Percentiles rank a stretch among this genome's conserved stretches.
These are phyloP conservation scores for Antheraea assamensis DNA, from an alignment of 2,888 invertebrate species.

Conservation along the genomic window DNA sequence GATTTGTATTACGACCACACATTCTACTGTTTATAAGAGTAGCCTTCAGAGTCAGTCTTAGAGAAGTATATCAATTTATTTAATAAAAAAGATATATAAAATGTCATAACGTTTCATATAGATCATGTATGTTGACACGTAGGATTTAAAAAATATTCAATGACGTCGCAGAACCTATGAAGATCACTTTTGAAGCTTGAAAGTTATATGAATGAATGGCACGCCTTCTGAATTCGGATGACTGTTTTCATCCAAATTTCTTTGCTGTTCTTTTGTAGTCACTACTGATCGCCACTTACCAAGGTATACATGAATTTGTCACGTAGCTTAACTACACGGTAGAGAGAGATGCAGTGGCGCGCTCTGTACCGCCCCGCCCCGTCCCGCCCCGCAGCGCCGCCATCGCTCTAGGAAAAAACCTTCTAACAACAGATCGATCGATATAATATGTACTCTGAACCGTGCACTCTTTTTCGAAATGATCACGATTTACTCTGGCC, in stretches of 20 bases:
- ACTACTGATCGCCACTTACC: conserved; percentile 23
- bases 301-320: conserved; percentile 14
- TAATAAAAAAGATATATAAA: not conserved
- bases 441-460: conserved; percentile 51
- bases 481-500: conserved; percentile 25
- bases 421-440: conserved; percentile 76
- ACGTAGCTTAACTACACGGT: conserved; percentile 36
- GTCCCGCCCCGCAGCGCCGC: conserved; percentile 40
- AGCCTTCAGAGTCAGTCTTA: not conserved
- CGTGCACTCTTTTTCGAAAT: conserved; percentile 50
- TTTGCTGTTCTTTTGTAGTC: not conserved
- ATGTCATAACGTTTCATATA: not conserved
- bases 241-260: not conserved
- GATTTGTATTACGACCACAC: not conserved
- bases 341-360: conserved; percentile 46
- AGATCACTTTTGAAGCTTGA: not conserved
- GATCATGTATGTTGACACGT: not conserved
- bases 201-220: not conserved
- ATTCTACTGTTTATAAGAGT: not conserved
- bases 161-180: not conserved
- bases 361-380: conserved; percentile 50
- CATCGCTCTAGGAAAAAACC: conserved; percentile 57
- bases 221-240: not conserved
- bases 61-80: not conserved
- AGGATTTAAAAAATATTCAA: not conserved